Evolutionary conservation across 2,113 vertebrate species (phyloP), one percentile per base, ranked within the genome.

Genomic region (Neoarius graeffei): DNA sequence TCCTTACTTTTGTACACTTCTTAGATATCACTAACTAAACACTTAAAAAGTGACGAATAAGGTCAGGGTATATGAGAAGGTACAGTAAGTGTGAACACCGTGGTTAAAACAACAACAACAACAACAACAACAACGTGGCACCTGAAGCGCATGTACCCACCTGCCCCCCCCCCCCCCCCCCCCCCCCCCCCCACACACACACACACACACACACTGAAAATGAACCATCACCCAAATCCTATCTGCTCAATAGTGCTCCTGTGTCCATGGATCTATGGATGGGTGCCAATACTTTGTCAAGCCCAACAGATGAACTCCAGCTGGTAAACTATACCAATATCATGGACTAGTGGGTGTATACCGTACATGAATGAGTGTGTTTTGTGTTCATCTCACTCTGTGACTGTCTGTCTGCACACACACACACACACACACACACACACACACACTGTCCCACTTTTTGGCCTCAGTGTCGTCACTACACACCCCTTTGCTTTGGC

Each of bases 401-500:
- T 77, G 23, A 19, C 35, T 10, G 35, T 0, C 73, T 73, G 50
- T 77, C 1, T 25, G 25, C 74, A 14, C 74, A 77, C 23, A 14
- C 74, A 52, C 19, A 52, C 73, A 52, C 48, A 81, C 27, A 64
- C 59, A 62, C 30, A 42, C 59, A 83, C 20, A 50, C 57, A 48
- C 77, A 66, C 25, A 67, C 76, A 20, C 85, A 23, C 27, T 84
- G 83, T 85, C 80, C 89, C 88, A 86, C 57, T 85, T 89, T 69
- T 71, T 48, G 20, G 67, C 52, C 79, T 73, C 7, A 17, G 64
- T 85, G 81, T 86, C 84, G 56, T 86, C 85, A 92, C 87, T 82
- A 59, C 56, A 83, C 52, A 2, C 52, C 79, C n/a, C 85, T 77
- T 88, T 90, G 87, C 90, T 91, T 85, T 92, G 73, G 86, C 90